A percentile compares a stretch with the other conserved stretches of the same genome.
Evolutionary conservation across 2,797 vertebrate genomes (phyloP).

Genomic region (Ficedula albicollis): DNA sequence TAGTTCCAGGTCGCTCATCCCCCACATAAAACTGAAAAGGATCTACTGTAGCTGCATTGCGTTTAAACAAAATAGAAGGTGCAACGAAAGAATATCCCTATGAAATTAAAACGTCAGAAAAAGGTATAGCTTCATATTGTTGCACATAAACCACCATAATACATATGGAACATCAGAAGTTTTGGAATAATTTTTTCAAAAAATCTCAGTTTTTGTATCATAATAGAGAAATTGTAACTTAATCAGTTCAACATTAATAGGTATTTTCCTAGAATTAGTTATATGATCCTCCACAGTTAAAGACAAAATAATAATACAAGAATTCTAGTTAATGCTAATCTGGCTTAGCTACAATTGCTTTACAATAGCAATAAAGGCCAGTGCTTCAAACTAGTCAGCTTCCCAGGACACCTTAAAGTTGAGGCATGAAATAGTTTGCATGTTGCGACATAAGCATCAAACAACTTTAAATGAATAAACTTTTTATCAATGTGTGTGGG

Average conservation of each 20-base stretch:
- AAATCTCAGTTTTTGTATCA: not conserved
- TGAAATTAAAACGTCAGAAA: slow-evolving; percentile 25
- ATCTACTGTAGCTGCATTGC: slow-evolving; percentile 93
- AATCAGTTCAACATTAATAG: not conserved
- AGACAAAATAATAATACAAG: not conserved
- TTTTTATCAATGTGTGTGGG: not conserved
- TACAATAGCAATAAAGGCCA: not conserved
- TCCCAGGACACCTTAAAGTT: not conserved
- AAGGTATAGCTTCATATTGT: not conserved
- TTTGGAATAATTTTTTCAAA: not conserved
- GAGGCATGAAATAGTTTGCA: not conserved
- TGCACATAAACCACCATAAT: not conserved
- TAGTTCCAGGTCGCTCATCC: slow-evolving; percentile 88
- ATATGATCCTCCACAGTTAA: slow-evolving; percentile 20
- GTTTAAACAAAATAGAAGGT: slow-evolving; percentile 98
- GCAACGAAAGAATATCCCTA: slow-evolving; percentile 99
- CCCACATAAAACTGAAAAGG: slow-evolving; percentile 86
- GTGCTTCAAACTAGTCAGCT: not conserved
- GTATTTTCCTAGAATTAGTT: slow-evolving; percentile 21
- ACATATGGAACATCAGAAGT: not conserved
- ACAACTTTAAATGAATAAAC: not conserved
- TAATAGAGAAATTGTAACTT: not conserved
- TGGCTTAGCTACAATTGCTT: not conserved
- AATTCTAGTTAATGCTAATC: not conserved
- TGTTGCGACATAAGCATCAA: not conserved